A percentile compares a stretch with the other conserved stretches of the same genome.
Conservation (phyloP, 1,140 invertebrate genomes). For the Anastatus disparis region DNA sequence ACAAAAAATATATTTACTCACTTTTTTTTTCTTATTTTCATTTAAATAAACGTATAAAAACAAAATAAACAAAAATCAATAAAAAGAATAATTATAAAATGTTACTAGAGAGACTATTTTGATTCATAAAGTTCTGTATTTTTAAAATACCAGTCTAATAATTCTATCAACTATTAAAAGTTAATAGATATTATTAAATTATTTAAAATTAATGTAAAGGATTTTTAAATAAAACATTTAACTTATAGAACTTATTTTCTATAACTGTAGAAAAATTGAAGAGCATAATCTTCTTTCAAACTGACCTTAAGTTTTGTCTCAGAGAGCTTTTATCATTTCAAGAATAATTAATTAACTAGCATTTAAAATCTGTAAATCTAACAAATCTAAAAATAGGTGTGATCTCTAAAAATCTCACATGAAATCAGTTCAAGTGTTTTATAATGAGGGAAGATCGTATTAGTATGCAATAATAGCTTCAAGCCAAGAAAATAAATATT, state of each 20-base stretch:
- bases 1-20: slow-evolving; percentile 27
- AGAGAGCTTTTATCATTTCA: not conserved
- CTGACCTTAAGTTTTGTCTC: not conserved
- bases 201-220: slow-evolving; percentile 12
- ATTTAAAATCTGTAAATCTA: slow-evolving; percentile 34
- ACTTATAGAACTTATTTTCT: not conserved
- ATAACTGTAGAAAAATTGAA: slow-evolving; percentile 12
- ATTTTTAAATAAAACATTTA: not conserved
- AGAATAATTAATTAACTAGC: slow-evolving; percentile 14
- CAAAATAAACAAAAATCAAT: slow-evolving; percentile 24
- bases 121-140: not conserved
- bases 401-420: slow-evolving; percentile 5
- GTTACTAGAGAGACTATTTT: slow-evolving; percentile 9
- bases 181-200: not conserved
- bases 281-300: slow-evolving; percentile 6
- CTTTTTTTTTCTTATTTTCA: not conserved
- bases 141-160: slow-evolving; percentile 15
- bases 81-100: slow-evolving; percentile 20
- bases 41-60: slow-evolving; percentile 13
- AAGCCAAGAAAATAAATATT: slow-evolving; percentile 21
- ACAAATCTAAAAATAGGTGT: slow-evolving; percentile 29
- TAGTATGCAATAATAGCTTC: slow-evolving; percentile 1
- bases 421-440: slow-evolving; percentile 18
- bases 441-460: slow-evolving; percentile 5
- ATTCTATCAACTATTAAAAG: not conserved